phyloP scores from a whole-genome alignment of 1,140 invertebrate species.

The Plodia interpunctella region DNA sequence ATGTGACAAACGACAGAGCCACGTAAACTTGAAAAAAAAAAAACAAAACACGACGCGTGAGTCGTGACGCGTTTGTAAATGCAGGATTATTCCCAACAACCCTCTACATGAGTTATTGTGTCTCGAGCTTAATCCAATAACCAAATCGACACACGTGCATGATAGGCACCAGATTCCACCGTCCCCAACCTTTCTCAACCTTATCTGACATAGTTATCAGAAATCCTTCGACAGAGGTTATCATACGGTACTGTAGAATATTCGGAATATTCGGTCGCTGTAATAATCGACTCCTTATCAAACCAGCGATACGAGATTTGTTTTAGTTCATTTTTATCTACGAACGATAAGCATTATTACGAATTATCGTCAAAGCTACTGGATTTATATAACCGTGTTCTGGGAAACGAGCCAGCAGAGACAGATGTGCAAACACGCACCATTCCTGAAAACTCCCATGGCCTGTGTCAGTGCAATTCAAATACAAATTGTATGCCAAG shows the following conservation, averaged over 20 bases:
- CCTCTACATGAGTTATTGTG: conserved; percentile 47
- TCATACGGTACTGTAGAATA: conserved; percentile 59
- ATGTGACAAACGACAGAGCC: conserved; percentile 29
- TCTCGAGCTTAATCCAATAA: conserved; percentile 49
- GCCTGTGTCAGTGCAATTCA: conserved; percentile 47
- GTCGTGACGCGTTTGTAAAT: conserved; percentile 61
- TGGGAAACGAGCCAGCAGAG: conserved; percentile 16
- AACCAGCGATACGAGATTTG: conserved; percentile 60
- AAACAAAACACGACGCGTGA: conserved; percentile 28
- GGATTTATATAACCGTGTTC: conserved; percentile 20
- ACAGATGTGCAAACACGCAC: conserved; percentile 44
- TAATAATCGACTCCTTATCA: conserved; percentile 59
- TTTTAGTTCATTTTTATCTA: conserved; percentile 49
- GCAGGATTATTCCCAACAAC: conserved; percentile 40
- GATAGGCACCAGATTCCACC: conserved; percentile 25
- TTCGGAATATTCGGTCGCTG: too few species aligned
- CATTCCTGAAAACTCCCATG: conserved; percentile 46
- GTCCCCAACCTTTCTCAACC: conserved; percentile 31
- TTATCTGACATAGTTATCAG: conserved; percentile 67
- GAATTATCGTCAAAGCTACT: conserved; percentile 34
- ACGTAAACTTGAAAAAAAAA: conserved; percentile 39
- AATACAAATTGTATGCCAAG: conserved; percentile 55
- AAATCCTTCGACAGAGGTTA: conserved; percentile 54
- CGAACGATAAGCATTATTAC: conserved; percentile 43
- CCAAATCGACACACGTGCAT: conserved; percentile 50